Percentiles rank a stretch among this genome's conserved stretches.
phyloP scores from a whole-genome alignment of 1,140 invertebrate species.

The Rhynchophorus ferrugineus region DNA sequence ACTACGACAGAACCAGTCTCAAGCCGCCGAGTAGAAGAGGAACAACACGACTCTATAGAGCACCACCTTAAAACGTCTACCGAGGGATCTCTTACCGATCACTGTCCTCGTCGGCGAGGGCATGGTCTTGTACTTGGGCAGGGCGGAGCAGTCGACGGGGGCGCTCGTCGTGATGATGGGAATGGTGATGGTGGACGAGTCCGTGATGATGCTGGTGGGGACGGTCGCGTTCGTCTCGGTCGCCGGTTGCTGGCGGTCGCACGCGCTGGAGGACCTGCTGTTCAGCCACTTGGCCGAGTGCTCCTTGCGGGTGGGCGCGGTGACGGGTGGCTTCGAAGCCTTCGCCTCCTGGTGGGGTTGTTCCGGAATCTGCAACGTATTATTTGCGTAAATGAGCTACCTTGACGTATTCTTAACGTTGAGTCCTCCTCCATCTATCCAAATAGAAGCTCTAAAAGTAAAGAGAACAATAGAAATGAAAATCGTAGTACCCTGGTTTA shows the following conservation, averaged over 20 bases:
- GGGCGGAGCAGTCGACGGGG: slow-evolving; percentile 34
- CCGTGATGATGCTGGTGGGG: slow-evolving; percentile 46
- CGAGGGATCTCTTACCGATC: slow-evolving; percentile 20
- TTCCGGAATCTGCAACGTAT: slow-evolving; percentile 5
- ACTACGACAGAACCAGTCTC: too few relatives aligned
- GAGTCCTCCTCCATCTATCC: too few relatives aligned
- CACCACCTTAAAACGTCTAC: slow-evolving; percentile 6
- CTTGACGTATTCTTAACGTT: too few relatives aligned
- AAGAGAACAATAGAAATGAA: too few relatives aligned
- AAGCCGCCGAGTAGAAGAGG: slow-evolving; percentile 4
- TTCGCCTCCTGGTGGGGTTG: background rate
- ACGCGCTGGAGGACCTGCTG: slow-evolving; percentile 18
- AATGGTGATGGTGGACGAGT: slow-evolving; percentile 51
- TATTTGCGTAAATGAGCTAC: background rate
- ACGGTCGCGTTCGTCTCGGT: slow-evolving; percentile 23
- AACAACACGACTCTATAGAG: slow-evolving; percentile 9
- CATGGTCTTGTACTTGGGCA: slow-evolving; percentile 51
- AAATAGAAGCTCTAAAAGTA: too few relatives aligned
- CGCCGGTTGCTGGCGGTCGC: slow-evolving; percentile 16
- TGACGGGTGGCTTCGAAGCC: background rate
- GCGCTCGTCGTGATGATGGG: slow-evolving; percentile 46
- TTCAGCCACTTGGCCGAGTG: slow-evolving; percentile 8
- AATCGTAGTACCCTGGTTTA: too few relatives aligned
- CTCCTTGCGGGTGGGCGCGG: background rate
- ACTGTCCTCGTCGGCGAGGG: slow-evolving; percentile 42